Conservation (phyloP, 2,797 vertebrate genomes). For the Crenichthys baileyi region DNA sequence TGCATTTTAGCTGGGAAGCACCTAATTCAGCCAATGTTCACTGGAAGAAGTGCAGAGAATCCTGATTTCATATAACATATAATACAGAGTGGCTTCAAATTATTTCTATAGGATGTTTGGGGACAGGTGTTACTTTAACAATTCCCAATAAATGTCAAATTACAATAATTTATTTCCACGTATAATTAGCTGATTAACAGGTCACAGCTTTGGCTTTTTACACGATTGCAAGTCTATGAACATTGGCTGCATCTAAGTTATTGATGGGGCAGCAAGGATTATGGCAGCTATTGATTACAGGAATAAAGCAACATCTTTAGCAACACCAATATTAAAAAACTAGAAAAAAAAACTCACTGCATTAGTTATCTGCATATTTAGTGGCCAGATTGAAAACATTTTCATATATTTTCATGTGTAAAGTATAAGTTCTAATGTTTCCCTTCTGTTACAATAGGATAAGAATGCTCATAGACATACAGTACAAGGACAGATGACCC, state of each 20-base stretch:
- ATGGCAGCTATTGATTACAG: background rate
- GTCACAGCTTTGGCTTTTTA: background rate
- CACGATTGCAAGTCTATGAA: background rate
- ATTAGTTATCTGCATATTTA: background rate
- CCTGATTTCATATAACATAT: too few species aligned
- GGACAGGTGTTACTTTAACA: background rate
- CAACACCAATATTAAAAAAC: background rate
- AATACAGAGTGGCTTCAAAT: too few species aligned
- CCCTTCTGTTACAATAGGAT: too few species aligned
- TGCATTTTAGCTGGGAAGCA: background rate
- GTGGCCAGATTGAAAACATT: background rate
- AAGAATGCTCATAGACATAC: too few species aligned
- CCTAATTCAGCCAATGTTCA: background rate
- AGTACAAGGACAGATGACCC: too few species aligned
- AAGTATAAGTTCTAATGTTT: too few species aligned
- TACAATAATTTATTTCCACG: background rate
- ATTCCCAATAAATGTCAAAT: background rate
- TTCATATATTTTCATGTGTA: background rate
- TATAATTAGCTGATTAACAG: background rate
- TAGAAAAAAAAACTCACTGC: too few species aligned
- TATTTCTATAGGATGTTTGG: background rate
- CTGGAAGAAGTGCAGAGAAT: background rate
- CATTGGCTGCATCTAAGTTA: background rate
- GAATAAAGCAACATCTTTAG: background rate
- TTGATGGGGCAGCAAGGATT: background rate